Evolutionary conservation across 1,140 invertebrate species (phyloP).

Genomic region (Euura saliciscinereae): DNA sequence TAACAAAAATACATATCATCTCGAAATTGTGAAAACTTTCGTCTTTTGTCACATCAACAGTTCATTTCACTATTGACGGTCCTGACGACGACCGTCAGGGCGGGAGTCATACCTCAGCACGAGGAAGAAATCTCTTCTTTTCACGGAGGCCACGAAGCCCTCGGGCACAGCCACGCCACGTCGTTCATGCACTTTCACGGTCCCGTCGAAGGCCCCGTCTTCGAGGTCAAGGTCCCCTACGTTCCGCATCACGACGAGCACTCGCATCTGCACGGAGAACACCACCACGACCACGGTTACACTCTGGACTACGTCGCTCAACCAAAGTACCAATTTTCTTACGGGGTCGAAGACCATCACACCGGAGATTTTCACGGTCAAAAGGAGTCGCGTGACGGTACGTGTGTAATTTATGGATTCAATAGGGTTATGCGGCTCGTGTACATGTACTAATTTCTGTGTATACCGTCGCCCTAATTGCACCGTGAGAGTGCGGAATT

Average conservation of each 20-base stretch:
- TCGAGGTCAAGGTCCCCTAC: constrained; percentile 49
- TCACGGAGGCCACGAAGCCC: constrained; percentile 30
- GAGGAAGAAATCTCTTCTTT: not conserved
- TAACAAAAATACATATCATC: not conserved
- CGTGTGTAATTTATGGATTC: constrained; percentile 12
- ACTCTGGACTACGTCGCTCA: constrained; percentile 54
- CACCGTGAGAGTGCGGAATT: too few relatives aligned
- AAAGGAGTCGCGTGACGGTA: constrained; percentile 60
- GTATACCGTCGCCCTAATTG: too few relatives aligned
- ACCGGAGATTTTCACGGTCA: constrained; percentile 68
- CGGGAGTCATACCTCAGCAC: not conserved
- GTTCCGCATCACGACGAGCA: constrained; percentile 28
- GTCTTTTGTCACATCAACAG: not conserved
- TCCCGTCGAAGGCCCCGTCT: constrained; percentile 45
- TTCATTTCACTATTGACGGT: not conserved
- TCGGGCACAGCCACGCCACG: constrained; percentile 17
- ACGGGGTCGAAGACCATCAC: constrained; percentile 71
- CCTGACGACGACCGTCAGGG: not conserved
- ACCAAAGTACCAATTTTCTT: constrained; percentile 72
- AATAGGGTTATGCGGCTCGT: too few relatives aligned
- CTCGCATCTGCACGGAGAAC: constrained; percentile 32
- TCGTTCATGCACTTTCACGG: constrained; percentile 52
- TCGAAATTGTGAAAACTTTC: not conserved
- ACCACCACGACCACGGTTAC: constrained; percentile 37
- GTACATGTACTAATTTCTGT: too few relatives aligned